Base-by-base conservation (phyloP, 1,140 invertebrate genomes). In the Polypedilum vanderplanki region DNA sequence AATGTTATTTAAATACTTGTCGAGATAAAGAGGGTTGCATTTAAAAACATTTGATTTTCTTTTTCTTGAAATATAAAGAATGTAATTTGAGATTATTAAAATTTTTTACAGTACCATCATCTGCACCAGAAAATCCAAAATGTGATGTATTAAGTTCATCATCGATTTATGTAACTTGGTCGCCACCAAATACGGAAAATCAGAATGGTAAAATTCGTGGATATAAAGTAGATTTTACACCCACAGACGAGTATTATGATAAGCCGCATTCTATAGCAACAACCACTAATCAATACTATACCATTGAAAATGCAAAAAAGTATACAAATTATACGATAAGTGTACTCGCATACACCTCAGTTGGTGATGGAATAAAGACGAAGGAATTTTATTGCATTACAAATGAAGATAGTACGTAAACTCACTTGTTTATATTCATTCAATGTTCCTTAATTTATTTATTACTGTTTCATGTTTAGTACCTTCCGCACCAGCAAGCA, bases 261-360 rank as follows among this genome's bases (percentile, higher is more conserved):
- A 86, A 84, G 87, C 81, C 82, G 80, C 80, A 80, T 75, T 79
- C 81, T 75, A 80, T 83, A 79, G 81, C 82, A 76, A 83, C 81
- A 78, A 82, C 81, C 77, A 82, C 80, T 77, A 83, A 83, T 80
- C 81, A 83, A 79, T 83, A 83, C 78, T 79, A 81, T 76, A 83
- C 81, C 75, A 80, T 83, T 75, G 81, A 83, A 77, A 82, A 81
- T 78, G 79, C 82, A 76, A 78, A 89, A 76, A 92, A 94, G 78
- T 95, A 90, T 82, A 95, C 94, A n/a, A 98, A 97, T 85, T 98
- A 98, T 82, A 96, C 93, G 73, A 90, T 98, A 40, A 90, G 91
- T 76, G 91, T 96, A 10, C 85, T 93, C 77, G 95, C 94, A 7
- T 95, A 89, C 82, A 98, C 95, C 1, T 87, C 90, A 73, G 92